A percentile compares a stretch with the other conserved stretches of the same genome.
These are phyloP conservation scores for Urophycis tenuis DNA, from an alignment of 2,797 vertebrate species.

Conservation along the genomic window DNA sequence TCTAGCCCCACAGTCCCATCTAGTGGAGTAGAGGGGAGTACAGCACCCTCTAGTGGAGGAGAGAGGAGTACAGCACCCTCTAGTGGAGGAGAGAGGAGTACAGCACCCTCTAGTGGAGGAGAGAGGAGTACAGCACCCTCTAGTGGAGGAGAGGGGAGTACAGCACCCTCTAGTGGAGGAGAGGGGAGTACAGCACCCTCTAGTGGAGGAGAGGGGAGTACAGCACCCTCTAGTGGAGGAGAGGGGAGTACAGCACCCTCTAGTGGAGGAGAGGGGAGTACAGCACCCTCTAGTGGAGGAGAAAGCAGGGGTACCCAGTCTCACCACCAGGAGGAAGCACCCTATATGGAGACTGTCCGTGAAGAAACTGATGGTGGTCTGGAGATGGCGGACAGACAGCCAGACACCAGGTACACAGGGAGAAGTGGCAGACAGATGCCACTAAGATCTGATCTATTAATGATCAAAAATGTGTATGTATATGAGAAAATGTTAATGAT, in stretches of 20 bases:
- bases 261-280: neutral
- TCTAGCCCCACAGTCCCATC: too few species aligned
- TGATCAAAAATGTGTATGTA: neutral
- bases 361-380: conserved; percentile 73
- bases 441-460: neutral
- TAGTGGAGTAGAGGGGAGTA: neutral
- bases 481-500: neutral
- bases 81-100: neutral
- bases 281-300: neutral
- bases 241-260: neutral
- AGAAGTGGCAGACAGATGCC: neutral
- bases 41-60: neutral
- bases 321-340: conserved; percentile 76
- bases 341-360: conserved; percentile 78
- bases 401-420: conserved; percentile 37
- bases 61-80: neutral
- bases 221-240: neutral
- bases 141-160: neutral
- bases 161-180: neutral
- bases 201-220: neutral
- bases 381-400: conserved; percentile 11
- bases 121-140: neutral
- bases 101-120: neutral
- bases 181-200: neutral
- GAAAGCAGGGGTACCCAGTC: neutral